A percentile compares a stretch with the other conserved stretches of the same genome.
phyloP scores from a whole-genome alignment of 2,888 invertebrate genomes.

The Polydrusus cervinus region DNA sequence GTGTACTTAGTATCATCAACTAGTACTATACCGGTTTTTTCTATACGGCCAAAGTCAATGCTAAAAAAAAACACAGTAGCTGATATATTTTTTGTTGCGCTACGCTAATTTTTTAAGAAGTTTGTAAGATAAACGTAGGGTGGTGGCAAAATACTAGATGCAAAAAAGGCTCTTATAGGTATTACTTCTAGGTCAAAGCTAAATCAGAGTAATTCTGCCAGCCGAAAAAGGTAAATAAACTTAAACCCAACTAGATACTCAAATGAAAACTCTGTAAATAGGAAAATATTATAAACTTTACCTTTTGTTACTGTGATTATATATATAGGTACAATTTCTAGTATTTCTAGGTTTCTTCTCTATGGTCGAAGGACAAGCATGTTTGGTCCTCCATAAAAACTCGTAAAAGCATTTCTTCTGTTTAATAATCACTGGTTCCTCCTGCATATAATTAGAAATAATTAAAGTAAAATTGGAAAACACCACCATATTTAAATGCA shows the following conservation, averaged over 20 bases:
- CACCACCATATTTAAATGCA: too few species aligned
- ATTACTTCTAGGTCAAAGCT: too few species aligned
- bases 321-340: conserved; percentile 18
- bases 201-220: too few species aligned
- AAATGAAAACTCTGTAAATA: too few species aligned
- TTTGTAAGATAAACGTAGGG: too few species aligned
- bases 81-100: too few species aligned
- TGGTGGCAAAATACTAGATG: too few species aligned
- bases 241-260: too few species aligned
- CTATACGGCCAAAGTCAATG: conserved; percentile 10
- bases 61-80: conserved; percentile 17
- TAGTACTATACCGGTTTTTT: background rate
- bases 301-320: conserved; percentile 17
- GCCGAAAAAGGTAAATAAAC: too few species aligned
- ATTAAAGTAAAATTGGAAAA: background rate
- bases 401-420: conserved; percentile 15
- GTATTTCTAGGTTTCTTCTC: background rate
- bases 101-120: too few species aligned
- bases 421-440: conserved; percentile 5
- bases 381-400: conserved; percentile 31
- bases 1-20: background rate
- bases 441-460: conserved; percentile 11
- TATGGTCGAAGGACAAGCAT: conserved; percentile 11
- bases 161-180: too few species aligned
- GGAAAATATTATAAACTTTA: background rate